phyloP scores from a whole-genome alignment of 2,888 invertebrate genomes.

The Galerucella nymphaeae region DNA sequence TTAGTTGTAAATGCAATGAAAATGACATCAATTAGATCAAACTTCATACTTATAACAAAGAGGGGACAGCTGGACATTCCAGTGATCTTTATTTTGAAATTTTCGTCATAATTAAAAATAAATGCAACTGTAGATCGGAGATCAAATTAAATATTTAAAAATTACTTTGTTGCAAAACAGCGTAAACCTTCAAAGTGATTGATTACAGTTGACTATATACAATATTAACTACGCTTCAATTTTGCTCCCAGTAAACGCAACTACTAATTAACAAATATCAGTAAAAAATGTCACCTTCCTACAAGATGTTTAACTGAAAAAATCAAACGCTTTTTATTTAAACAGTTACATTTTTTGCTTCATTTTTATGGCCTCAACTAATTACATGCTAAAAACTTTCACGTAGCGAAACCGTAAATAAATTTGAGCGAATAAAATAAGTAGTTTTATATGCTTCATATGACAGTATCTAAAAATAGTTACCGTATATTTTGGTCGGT shows the following conservation, averaged over 20 bases:
- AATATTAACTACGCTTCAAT: not conserved
- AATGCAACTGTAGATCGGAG: not conserved
- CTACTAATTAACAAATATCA: not conserved
- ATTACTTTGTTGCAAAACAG: not conserved
- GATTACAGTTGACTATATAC: not conserved
- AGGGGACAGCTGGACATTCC: too few species aligned
- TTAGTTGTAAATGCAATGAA: too few species aligned
- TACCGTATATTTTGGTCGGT: not conserved
- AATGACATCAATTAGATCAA: too few species aligned
- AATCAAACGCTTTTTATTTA: constrained; percentile 9
- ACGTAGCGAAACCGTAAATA: constrained; percentile 17
- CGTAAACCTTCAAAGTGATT: not conserved
- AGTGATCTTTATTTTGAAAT: too few species aligned
- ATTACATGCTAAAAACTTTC: constrained; percentile 27
- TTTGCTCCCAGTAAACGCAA: not conserved
- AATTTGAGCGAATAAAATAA: constrained; percentile 6
- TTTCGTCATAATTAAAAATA: not conserved
- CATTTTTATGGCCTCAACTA: constrained; percentile 17
- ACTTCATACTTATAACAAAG: too few species aligned
- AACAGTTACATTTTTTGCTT: not conserved
- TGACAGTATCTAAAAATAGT: constrained; percentile 21
- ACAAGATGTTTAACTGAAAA: constrained; percentile 5
- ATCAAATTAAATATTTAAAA: not conserved
- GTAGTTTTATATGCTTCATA: constrained; percentile 21
- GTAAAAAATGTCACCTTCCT: constrained; percentile 15